Conservation (phyloP, 2,113 vertebrate species). For the Oreotrochilus melanogaster region DNA sequence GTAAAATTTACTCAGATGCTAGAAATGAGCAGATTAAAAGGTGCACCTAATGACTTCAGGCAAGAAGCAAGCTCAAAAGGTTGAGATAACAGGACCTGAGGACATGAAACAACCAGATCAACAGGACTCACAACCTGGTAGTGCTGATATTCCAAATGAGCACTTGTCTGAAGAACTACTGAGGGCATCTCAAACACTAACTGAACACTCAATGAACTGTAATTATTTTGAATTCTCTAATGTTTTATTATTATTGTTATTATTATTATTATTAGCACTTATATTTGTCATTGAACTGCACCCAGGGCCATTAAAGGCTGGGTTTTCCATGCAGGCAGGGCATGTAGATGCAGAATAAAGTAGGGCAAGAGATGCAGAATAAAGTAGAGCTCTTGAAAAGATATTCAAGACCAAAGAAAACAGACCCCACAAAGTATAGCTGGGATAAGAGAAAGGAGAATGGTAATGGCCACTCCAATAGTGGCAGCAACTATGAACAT, state of each 20-base stretch:
- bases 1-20: neutral
- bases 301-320: neutral
- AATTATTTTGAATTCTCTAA: neutral
- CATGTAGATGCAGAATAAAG: neutral
- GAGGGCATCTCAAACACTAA: neutral
- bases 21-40: neutral
- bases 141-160: neutral
- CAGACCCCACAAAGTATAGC: rapidly evolving
- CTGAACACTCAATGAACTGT: neutral
- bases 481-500: neutral
- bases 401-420: neutral
- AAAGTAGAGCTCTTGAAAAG: neutral
- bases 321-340: neutral
- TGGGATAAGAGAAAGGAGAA: neutral
- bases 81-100: neutral
- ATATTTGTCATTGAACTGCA: neutral
- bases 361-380: neutral
- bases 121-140: neutral
- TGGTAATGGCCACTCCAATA: neutral
- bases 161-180: neutral
- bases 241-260: rapidly evolving
- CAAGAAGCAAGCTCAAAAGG: neutral
- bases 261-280: neutral
- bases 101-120: neutral
- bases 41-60: neutral